Conservation (phyloP, 1,140 invertebrate species). For the Amphibalanus amphitrite region DNA sequence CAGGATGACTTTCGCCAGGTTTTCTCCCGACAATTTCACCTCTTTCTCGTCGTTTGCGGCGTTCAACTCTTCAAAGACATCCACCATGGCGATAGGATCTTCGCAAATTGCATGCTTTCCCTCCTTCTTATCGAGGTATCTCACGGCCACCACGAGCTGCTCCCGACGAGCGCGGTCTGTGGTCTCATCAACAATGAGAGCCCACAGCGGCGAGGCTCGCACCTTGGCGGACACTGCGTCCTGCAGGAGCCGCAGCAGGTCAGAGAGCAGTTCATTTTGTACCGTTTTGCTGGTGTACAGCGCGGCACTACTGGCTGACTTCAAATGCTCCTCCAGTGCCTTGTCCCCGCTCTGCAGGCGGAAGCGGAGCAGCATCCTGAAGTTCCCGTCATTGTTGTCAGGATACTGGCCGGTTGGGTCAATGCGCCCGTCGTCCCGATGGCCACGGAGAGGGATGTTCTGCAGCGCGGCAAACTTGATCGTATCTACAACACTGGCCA, state of each 20-base stretch:
- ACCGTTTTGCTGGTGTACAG: conserved; percentile 7
- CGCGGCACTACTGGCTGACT: background rate
- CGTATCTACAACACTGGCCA: background rate
- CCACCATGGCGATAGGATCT: background rate
- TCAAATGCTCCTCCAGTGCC: conserved; percentile 29
- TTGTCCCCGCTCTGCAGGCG: conserved; percentile 43
- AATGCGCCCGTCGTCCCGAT: background rate
- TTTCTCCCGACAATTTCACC: conserved; percentile 4
- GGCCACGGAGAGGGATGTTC: background rate
- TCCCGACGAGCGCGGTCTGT: conserved; percentile 4
- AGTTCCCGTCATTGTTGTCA: conserved; percentile 34
- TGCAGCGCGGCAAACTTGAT: background rate
- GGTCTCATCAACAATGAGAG: conserved; percentile 6
- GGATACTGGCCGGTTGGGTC: background rate
- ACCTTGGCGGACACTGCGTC: background rate
- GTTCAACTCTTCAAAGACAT: conserved; percentile 5
- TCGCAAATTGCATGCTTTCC: background rate
- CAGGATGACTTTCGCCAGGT: conserved; percentile 4
- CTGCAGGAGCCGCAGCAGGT: conserved; percentile 1
- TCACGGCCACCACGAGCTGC: conserved; percentile 2
- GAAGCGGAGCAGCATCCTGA: conserved; percentile 42
- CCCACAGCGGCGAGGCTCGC: background rate
- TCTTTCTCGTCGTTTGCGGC: background rate
- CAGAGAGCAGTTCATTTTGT: conserved; percentile 3
- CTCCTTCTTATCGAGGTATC: background rate